Conservation (phyloP, 2,113 vertebrate genomes). For the Zapornia atra region DNA sequence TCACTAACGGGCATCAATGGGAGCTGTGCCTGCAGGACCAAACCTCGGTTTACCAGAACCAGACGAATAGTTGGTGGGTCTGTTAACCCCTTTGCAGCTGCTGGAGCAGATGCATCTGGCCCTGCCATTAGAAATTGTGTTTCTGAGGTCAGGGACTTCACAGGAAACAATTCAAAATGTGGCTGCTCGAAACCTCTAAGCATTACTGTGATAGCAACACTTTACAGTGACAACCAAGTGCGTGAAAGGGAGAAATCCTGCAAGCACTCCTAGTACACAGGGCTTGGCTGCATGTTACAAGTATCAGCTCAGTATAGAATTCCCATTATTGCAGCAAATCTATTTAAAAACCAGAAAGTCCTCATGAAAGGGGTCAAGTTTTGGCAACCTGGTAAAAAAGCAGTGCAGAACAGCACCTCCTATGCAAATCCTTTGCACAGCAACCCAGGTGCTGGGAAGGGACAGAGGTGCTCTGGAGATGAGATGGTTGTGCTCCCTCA, state of each 20-base stretch:
- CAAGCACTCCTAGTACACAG: background rate
- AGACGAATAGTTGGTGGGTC: background rate
- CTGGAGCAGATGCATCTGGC: background rate
- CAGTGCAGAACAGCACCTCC: background rate
- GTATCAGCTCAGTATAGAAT: background rate
- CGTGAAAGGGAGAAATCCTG: background rate
- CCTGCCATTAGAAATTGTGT: background rate
- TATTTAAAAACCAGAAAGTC: background rate
- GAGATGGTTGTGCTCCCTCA: background rate
- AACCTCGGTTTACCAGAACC: background rate
- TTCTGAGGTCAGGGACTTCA: background rate
- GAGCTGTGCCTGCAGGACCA: background rate
- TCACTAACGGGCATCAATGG: background rate
- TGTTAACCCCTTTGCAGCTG: background rate
- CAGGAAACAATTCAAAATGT: background rate
- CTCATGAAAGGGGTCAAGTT: background rate
- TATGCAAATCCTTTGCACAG: background rate
- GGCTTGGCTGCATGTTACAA: fast-evolving
- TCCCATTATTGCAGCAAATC: background rate
- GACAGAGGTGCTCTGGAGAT: background rate
- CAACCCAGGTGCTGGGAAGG: background rate
- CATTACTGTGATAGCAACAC: background rate
- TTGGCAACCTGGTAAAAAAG: background rate
- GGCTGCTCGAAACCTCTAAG: background rate
- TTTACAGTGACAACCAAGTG: background rate